Conservation (phyloP, 2,797 vertebrate genomes). For the Eupleurogrammus muticus region DNA sequence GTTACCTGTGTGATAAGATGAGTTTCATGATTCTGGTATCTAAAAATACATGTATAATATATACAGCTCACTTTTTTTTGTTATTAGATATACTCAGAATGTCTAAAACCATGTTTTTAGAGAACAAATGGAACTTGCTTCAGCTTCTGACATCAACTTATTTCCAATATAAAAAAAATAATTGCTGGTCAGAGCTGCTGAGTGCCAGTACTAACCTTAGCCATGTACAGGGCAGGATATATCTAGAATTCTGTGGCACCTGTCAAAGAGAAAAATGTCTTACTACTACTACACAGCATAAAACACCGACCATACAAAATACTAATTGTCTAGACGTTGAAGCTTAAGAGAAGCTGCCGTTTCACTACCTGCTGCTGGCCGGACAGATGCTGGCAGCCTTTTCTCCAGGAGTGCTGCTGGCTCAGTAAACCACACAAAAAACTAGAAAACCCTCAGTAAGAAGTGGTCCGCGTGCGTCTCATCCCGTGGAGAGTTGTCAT, state of each 20-base stretch:
- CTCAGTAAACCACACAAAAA: background rate
- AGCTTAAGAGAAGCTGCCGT: background rate
- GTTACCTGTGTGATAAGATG: too few species aligned
- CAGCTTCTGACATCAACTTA: background rate
- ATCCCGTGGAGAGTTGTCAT: background rate
- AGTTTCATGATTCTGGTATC: too few species aligned
- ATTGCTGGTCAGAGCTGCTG: background rate
- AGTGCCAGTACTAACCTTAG: slow-evolving; percentile 53
- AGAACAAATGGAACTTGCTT: background rate
- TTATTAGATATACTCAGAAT: too few species aligned
- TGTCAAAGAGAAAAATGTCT: slow-evolving; percentile 10
- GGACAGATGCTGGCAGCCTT: background rate
- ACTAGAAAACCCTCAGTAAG: background rate
- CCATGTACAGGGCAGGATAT: slow-evolving; percentile 35
- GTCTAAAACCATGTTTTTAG: background rate
- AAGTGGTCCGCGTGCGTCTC: background rate
- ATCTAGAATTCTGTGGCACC: slow-evolving; percentile 12
- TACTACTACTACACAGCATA: background rate
- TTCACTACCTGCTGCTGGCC: slow-evolving; percentile 51
- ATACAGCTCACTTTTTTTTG: too few species aligned
- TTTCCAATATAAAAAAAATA: background rate
- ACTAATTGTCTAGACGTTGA: background rate
- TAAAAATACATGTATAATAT: too few species aligned
- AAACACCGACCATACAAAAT: background rate
- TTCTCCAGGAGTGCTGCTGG: background rate